Evolutionary conservation across 2,113 vertebrate species (phyloP).

Genomic region (Nerophis ophidion): DNA sequence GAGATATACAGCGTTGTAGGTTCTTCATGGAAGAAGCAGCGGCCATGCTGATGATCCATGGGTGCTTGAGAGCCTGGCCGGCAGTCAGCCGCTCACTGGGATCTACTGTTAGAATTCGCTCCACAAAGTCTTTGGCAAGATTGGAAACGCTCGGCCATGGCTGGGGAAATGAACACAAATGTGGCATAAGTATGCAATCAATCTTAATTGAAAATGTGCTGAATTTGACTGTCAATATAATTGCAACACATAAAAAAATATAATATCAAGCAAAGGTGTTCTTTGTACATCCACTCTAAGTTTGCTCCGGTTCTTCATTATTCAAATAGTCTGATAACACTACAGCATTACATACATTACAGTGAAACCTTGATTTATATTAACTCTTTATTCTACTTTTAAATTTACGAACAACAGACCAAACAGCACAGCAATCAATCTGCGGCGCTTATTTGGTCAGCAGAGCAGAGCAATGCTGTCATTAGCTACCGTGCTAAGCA

Average conservation of each 20-base stretch:
- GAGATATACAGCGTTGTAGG: constrained; percentile 94
- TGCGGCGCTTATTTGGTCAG: no score
- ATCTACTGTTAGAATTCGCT: constrained; percentile 91
- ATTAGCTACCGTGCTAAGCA: no score
- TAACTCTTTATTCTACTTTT: no score
- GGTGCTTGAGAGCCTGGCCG: constrained; percentile 91
- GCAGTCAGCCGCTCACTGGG: constrained; percentile 86
- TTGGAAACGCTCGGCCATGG: constrained; percentile 98
- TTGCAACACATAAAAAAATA: neutral
- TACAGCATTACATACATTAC: no score
- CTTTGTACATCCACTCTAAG: neutral
- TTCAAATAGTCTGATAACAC: neutral
- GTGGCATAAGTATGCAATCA: neutral
- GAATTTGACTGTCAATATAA: neutral
- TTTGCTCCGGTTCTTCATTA: no score
- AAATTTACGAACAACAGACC: no score
- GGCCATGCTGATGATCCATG: constrained; percentile 97
- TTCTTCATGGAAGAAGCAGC: constrained; percentile 98
- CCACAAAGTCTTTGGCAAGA: constrained; percentile 96
- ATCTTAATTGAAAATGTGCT: neutral
- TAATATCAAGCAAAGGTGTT: neutral
- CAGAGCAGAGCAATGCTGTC: no score
- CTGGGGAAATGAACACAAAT: constrained; percentile 59
- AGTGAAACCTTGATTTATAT: no score
- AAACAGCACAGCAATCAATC: no score